A percentile compares a stretch with the other conserved stretches of the same genome.
Conservation (phyloP, 2,113 vertebrate species). For the Ictidomys tridecemlineatus region DNA sequence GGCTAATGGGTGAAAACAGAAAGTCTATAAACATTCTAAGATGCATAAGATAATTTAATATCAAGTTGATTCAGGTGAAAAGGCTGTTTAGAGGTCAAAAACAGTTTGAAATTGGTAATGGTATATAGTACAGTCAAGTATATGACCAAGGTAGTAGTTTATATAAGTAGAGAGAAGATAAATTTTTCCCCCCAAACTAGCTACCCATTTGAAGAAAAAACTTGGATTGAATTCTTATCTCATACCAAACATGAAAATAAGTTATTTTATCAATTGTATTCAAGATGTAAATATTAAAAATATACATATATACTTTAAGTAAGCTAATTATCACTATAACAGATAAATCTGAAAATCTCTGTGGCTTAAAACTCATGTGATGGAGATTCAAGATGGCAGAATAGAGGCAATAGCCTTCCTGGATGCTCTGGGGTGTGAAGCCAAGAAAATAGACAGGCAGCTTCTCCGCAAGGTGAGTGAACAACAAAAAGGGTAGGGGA, state of each 20-base stretch:
- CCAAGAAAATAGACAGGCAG: too few relatives aligned
- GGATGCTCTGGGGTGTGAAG: too few relatives aligned
- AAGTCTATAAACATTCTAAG: not conserved
- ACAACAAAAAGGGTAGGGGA: too few relatives aligned
- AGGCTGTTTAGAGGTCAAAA: not conserved
- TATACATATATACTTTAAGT: not conserved
- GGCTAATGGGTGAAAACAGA: not conserved
- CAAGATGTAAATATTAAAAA: constrained; percentile 19
- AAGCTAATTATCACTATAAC: not conserved
- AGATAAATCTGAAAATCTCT: constrained; percentile 11
- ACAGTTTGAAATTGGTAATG: not conserved
- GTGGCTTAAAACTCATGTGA: not conserved
- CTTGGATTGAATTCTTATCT: not conserved
- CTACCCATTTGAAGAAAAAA: not conserved
- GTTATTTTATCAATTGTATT: not conserved
- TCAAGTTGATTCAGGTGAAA: constrained; percentile 8
- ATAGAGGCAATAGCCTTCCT: too few relatives aligned
- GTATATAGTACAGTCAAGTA: not conserved
- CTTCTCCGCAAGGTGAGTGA: too few relatives aligned
- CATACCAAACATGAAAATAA: constrained; percentile 24
- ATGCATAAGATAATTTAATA: not conserved
- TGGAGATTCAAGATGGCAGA: too few relatives aligned
- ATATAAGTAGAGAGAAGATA: not conserved
- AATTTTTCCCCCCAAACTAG: not conserved
- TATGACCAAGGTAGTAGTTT: not conserved